phyloP scores from a whole-genome alignment of 2,888 invertebrate species.

The Muscina levida region DNA sequence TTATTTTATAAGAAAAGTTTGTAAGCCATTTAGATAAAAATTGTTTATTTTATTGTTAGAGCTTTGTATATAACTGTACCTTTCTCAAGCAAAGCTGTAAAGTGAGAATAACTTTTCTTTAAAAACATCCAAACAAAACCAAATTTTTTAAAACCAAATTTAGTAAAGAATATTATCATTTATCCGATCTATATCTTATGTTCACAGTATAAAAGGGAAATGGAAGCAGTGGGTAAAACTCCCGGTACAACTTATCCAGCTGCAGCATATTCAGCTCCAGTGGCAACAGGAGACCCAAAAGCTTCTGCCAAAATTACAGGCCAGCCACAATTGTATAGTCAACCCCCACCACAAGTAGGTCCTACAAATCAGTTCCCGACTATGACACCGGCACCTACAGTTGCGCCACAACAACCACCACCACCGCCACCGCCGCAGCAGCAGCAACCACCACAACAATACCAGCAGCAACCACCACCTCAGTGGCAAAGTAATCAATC shows the following conservation, averaged over 20 bases:
- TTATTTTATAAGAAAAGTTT: too few relatives aligned
- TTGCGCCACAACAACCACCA: constrained; percentile 48
- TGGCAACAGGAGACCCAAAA: constrained; percentile 61
- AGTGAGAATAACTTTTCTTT: too few relatives aligned
- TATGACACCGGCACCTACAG: constrained; percentile 38
- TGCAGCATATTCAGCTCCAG: constrained; percentile 60
- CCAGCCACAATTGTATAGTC: constrained; percentile 75
- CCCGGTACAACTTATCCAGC: constrained; percentile 54
- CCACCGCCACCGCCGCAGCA: constrained; percentile 51
- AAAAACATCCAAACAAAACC: too few relatives aligned
- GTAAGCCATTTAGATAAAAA: too few relatives aligned
- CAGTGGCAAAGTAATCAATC: constrained; percentile 13
- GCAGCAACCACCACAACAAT: constrained; percentile 43
- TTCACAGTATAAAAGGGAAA: constrained; percentile 78
- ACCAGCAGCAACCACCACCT: constrained; percentile 57
- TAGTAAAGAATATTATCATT: too few relatives aligned
- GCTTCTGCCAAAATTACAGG: constrained; percentile 71
- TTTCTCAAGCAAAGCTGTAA: too few relatives aligned
- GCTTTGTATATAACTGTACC: too few relatives aligned
- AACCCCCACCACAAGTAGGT: constrained; percentile 71
- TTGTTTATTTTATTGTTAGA: too few relatives aligned
- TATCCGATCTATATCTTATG: too few relatives aligned
- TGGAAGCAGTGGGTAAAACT: constrained; percentile 75
- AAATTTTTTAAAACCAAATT: too few relatives aligned
- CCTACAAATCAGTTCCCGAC: constrained; percentile 25